Conservation (phyloP, 23 tunicate species). For the Ciona savignyi region DNA sequence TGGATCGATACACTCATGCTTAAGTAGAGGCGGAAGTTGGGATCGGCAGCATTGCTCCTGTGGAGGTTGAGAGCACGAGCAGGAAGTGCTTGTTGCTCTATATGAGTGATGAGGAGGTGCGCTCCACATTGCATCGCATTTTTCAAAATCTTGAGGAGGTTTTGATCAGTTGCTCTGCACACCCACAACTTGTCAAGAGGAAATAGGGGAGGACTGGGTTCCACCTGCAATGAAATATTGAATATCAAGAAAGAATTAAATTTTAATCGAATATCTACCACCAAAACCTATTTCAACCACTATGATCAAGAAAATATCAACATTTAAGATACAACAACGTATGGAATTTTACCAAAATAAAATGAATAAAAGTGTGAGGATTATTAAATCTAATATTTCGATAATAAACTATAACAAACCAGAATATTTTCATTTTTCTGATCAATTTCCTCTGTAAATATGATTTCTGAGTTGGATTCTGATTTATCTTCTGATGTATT, state of each 20-base stretch:
- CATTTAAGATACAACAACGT: no score
- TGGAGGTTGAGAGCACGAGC: not conserved
- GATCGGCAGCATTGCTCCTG: constrained; percentile 9
- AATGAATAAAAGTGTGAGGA: no score
- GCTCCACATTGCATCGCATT: constrained; percentile 33
- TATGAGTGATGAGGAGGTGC: constrained; percentile 28
- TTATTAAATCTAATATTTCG: no score
- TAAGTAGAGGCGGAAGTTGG: constrained; percentile 45
- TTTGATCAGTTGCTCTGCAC: constrained; percentile 37
- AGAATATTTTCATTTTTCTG: no score
- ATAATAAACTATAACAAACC: no score
- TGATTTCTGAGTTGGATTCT: not conserved
- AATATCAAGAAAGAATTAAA: not conserved
- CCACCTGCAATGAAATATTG: not conserved
- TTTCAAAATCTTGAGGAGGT: constrained; percentile 4
- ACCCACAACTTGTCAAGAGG: constrained; percentile 35
- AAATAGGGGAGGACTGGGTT: not conserved
- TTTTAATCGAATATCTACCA: no score
- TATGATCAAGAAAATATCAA: no score
- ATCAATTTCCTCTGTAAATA: not conserved
- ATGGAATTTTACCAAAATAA: no score
- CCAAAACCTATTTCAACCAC: no score
- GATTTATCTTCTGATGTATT: not conserved
- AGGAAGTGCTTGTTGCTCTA: constrained; percentile 24
- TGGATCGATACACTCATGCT: constrained; percentile 26